A percentile compares a stretch with the other conserved stretches of the same genome.
Evolutionary conservation across 2,797 vertebrate species (phyloP).

Genomic region (Schizopygopsis pylzovi): DNA sequence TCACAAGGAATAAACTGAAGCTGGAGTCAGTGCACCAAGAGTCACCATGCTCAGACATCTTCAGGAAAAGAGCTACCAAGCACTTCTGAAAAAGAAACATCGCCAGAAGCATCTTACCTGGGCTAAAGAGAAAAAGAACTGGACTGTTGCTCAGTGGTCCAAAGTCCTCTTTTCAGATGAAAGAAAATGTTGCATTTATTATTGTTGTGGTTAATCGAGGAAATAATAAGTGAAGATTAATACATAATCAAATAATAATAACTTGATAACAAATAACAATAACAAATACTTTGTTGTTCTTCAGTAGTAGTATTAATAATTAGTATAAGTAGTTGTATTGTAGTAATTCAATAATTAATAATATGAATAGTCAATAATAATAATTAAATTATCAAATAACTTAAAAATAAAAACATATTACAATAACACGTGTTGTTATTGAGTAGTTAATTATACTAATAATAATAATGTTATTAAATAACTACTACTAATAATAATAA

Average conservation of each 20-base stretch:
- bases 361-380: not conserved
- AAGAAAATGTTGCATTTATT: not conserved
- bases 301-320: not conserved
- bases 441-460: not conserved
- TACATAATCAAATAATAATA: not conserved
- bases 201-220: not conserved
- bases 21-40: no score
- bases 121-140: no score
- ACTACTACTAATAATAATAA: not conserved
- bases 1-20: no score
- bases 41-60: no score
- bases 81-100: no score
- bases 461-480: not conserved
- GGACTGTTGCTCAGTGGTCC: no score
- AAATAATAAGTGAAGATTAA: not conserved
- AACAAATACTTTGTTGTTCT: not conserved
- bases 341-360: not conserved
- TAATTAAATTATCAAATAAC: not conserved
- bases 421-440: not conserved
- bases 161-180: no score
- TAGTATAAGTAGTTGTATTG: not conserved
- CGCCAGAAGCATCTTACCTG: no score
- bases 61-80: no score
- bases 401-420: not conserved
- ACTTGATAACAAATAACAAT: not conserved